phyloP scores from a whole-genome alignment of 2,113 vertebrate genomes.

The Pyrgilauda ruficollis region DNA sequence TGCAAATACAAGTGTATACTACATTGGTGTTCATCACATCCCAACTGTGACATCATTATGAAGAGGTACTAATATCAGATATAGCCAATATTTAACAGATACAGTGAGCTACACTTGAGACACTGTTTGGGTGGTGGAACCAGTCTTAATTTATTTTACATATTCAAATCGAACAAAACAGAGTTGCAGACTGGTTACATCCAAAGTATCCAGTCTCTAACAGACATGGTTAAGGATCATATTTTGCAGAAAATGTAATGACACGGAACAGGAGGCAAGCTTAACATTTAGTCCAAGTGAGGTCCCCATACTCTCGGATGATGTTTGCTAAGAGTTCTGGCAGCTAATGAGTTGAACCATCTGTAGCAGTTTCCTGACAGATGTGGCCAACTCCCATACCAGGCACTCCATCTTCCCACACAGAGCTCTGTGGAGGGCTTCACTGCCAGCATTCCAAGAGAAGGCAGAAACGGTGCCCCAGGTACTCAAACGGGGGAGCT shows the following conservation, averaged over 20 bases:
- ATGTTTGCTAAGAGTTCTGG: conserved; percentile 53
- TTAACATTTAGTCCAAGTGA: conserved; percentile 54
- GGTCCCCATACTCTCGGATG: conserved; percentile 38
- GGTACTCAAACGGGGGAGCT: background rate
- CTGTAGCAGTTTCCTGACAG: conserved; percentile 66
- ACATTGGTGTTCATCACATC: background rate
- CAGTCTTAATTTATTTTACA: background rate
- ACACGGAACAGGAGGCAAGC: conserved; percentile 68
- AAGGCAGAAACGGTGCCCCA: background rate
- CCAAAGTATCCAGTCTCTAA: background rate
- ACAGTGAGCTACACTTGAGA: background rate
- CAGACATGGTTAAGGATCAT: background rate
- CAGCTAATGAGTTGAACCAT: conserved; percentile 72
- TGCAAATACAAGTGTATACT: background rate
- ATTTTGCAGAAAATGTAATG: conserved; percentile 25
- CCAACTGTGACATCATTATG: background rate
- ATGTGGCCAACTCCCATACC: conserved; percentile 32
- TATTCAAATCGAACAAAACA: background rate
- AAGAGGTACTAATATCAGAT: background rate
- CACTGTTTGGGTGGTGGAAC: background rate
- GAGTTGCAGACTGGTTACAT: background rate
- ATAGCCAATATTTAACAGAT: background rate
- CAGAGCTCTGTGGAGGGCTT: background rate
- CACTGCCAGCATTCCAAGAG: background rate
- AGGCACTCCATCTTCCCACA: conserved; percentile 34